Evolutionary conservation across 2,113 vertebrate species (phyloP).

Genomic region (Proterorhinus semilunaris): DNA sequence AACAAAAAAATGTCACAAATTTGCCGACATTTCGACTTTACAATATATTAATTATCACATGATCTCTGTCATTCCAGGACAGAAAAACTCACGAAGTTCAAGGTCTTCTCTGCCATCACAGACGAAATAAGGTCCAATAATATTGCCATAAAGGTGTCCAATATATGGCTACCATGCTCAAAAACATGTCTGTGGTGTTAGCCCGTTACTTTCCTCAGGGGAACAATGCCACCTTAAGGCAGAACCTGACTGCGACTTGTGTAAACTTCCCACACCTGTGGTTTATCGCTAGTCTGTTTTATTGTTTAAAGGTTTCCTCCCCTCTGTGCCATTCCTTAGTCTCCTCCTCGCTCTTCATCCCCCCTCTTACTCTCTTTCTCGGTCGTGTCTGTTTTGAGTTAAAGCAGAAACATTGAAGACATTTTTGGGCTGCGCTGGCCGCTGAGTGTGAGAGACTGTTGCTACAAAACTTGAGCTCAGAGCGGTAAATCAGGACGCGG

Average conservation of each 20-base stretch:
- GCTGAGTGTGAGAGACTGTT: slow-evolving; percentile 21
- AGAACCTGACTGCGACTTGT: too few species aligned
- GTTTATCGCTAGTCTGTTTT: slow-evolving; percentile 1
- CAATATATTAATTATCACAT: too few species aligned
- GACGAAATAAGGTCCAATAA: too few species aligned
- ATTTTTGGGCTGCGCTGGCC: slow-evolving; percentile 34
- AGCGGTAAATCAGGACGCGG: slow-evolving; percentile 14
- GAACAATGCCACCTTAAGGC: slow-evolving; percentile 9
- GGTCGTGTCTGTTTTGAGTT: slow-evolving; percentile 37
- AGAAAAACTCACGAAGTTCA: too few species aligned
- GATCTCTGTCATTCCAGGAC: too few species aligned
- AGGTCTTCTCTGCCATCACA: too few species aligned
- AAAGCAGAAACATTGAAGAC: slow-evolving; percentile 22
- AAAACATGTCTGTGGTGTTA: too few species aligned
- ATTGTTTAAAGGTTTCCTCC: slow-evolving; percentile 10
- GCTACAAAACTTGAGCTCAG: slow-evolving; percentile 13
- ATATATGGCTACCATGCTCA: too few species aligned
- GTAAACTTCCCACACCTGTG: slow-evolving; percentile 17
- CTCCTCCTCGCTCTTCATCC: not conserved
- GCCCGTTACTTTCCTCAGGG: not conserved
- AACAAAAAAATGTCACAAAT: too few species aligned
- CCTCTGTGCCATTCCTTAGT: slow-evolving; percentile 2
- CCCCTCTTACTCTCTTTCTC: not conserved
- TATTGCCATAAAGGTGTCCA: too few species aligned
- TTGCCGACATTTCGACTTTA: too few species aligned